phyloP scores from a whole-genome alignment of 1,140 invertebrate species.

The Sinonovacula constricta region DNA sequence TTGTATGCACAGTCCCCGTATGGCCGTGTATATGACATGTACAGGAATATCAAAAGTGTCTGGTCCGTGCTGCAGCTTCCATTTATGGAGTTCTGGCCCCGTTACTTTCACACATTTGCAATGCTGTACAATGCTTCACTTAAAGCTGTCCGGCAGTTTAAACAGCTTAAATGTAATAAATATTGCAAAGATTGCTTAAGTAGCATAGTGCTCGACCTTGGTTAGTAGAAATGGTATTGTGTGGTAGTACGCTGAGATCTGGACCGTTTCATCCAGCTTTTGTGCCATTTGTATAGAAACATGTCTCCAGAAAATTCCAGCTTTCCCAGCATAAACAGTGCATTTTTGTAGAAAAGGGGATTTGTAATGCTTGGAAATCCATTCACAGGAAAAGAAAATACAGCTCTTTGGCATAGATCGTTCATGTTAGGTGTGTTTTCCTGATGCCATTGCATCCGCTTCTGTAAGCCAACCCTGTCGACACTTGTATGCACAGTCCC shows the following conservation, averaged over 20 bases:
- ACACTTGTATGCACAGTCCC: neutral
- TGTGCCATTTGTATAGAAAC: neutral
- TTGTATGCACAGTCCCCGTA: neutral
- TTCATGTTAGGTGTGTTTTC: neutral
- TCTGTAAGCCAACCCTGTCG: neutral
- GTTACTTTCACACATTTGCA: neutral
- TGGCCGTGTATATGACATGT: neutral
- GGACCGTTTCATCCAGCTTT: neutral
- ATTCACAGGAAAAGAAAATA: neutral
- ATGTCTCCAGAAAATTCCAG: no score
- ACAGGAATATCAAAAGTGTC: neutral
- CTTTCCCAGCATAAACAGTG: no score
- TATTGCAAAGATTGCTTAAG: neutral
- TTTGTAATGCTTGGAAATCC: neutral
- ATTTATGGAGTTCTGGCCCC: neutral
- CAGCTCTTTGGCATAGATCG: neutral
- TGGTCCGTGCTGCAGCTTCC: neutral
- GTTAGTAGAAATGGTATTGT: neutral
- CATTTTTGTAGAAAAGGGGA: neutral
- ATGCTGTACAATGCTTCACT: no score
- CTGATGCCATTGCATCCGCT: neutral
- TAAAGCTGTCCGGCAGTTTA: neutral
- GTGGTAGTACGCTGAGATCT: neutral
- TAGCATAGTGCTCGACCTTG: neutral
- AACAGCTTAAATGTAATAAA: neutral